A percentile compares a stretch with the other conserved stretches of the same genome.
phyloP scores from a whole-genome alignment of 2,888 invertebrate genomes.

The Lissocephala sabroskyi region DNA sequence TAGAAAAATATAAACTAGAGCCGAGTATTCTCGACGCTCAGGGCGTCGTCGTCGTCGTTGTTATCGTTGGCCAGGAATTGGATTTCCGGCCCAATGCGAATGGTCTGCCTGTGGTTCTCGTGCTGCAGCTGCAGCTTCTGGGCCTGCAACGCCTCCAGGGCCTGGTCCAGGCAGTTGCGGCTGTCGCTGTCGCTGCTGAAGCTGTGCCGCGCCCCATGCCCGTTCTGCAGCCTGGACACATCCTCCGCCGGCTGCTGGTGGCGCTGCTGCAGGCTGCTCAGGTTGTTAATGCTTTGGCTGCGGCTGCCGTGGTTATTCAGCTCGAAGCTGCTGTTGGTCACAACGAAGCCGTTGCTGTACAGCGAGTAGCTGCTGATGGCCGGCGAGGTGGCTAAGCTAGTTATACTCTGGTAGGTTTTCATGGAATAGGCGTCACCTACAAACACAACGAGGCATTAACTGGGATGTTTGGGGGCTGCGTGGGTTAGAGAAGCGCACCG shows the following conservation, averaged over 20 bases:
- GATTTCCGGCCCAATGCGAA: too few relatives aligned
- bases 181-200: slow-evolving; percentile 49
- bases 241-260: slow-evolving; percentile 7
- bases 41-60: slow-evolving; percentile 47
- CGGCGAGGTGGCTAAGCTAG: slow-evolving; percentile 73
- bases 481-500: too few relatives aligned
- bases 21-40: slow-evolving; percentile 70
- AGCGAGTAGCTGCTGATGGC: slow-evolving; percentile 71
- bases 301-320: slow-evolving; percentile 32
- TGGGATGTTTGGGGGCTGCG: too few relatives aligned
- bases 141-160: slow-evolving; percentile 40
- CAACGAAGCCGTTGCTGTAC: slow-evolving; percentile 70
- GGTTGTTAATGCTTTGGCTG: slow-evolving; percentile 53
- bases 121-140: slow-evolving; percentile 38
- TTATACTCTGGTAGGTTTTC: slow-evolving; percentile 73
- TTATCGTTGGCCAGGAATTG: slow-evolving; percentile 34
- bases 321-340: slow-evolving; percentile 45
- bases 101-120: slow-evolving; percentile 23
- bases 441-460: slow-evolving; percentile 43
- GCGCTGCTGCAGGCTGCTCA: slow-evolving; percentile 20
- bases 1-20: too few relatives aligned
- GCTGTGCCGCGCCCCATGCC: slow-evolving; percentile 32
- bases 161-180: slow-evolving; percentile 49
- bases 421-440: slow-evolving; percentile 72
- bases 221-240: slow-evolving; percentile 13